These are phyloP conservation scores for Drosophila kepulauana DNA, from an alignment of 1,140 invertebrate species.

Conservation along the genomic window DNA sequence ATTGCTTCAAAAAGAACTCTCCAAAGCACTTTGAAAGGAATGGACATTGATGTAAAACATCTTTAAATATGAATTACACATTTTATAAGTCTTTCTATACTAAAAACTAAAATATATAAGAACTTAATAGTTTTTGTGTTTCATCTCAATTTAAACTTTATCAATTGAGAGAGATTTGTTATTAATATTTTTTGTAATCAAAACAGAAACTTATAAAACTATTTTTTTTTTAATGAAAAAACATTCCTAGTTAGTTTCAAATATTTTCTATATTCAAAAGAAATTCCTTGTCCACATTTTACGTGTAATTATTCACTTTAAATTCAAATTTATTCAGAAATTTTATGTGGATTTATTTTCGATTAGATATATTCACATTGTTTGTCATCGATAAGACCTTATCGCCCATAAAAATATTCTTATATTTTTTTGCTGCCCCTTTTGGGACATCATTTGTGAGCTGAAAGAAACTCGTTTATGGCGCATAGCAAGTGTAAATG, in stretches of 20 bases:
- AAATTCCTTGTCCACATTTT: neutral
- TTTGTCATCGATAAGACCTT: neutral
- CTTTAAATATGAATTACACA: too few species aligned
- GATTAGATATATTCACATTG: neutral
- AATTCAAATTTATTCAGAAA: neutral
- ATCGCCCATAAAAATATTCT: neutral
- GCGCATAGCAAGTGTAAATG: constrained; percentile 7
- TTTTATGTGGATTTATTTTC: neutral
- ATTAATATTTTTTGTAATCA: too few species aligned
- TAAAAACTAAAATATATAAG: too few species aligned
- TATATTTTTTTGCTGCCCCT: neutral
- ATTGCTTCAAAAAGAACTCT: neutral
- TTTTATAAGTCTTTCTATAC: too few species aligned
- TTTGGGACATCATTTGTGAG: neutral
- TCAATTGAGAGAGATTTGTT: too few species aligned
- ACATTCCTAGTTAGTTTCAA: too few species aligned
- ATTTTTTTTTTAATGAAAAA: too few species aligned
- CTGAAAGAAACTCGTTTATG: neutral
- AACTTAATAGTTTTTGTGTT: too few species aligned
- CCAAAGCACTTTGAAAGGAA: neutral
- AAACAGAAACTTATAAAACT: too few species aligned
- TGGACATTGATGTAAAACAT: neutral
- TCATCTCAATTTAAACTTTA: too few species aligned
- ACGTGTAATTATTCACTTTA: neutral
- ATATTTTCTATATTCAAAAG: too few species aligned